Base-by-base conservation (phyloP, 2,888 invertebrate genomes). In the Gandaritis pyraliata region DNA sequence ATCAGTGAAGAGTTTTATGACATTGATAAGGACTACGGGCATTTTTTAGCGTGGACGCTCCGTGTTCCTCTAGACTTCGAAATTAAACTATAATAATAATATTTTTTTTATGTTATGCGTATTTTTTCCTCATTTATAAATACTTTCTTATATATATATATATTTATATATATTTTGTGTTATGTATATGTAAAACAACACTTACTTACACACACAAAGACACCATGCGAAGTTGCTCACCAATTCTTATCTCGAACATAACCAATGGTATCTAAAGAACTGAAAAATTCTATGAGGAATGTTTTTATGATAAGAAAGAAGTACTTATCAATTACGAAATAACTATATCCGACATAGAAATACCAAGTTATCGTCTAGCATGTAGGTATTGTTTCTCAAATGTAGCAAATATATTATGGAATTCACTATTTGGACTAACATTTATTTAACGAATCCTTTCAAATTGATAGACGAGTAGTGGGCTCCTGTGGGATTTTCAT, bases 201-300 rank as follows among this genome's bases (percentile, higher is more conserved):
- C n/a, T n/a, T n/a, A n/a, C n/a, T n/a, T n/a, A n/a, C n/a, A n/a
- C n/a, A 33, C 8, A 10, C 10, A 33, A 6, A 33, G 10, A 8
- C 10, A 33, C 8, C 33, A 11, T 33, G 33, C 8, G 33, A 58
- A 16, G 47, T 60, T 41, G 47, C 62, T 61, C 58, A 70, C 69
- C 68, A 71, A 71, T 72, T 74, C 74, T 64, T 62, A 67, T 66
- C 64, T 48, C 58, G 13, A 23, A 65, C 68, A 67, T 75, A 70
- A 72, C 64, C 64, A 68, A 60, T 36, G 36, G 58, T 59, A 56
- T 63, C 57, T 53, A 30, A 47, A 46, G 60, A 52, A 65, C 50
- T 50, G 45, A 41, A 45, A 41, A 51, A 66, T 49, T 59, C 57
- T 51, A 50, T 53, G 38, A 38, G 18, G 64, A 66, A 67, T 67